Conservation (phyloP, 2,888 invertebrate species). For the Trilocha varians region DNA sequence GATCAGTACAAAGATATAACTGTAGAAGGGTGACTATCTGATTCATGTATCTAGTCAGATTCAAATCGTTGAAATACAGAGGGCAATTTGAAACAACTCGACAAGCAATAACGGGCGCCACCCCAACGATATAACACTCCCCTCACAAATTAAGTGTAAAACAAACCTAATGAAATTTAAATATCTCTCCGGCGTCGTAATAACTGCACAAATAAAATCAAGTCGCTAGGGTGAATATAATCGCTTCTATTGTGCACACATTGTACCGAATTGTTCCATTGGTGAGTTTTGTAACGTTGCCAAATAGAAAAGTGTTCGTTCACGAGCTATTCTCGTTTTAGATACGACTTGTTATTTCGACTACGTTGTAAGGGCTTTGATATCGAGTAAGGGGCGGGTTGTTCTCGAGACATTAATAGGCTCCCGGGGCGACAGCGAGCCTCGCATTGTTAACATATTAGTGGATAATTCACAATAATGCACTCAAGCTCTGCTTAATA, state of each 20-base stretch:
- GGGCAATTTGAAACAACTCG: conserved; percentile 54
- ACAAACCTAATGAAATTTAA: conserved; percentile 74
- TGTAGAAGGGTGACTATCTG: conserved; percentile 52
- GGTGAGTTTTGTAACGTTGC: conserved; percentile 44
- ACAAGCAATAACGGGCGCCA: conserved; percentile 52
- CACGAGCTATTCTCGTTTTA: conserved; percentile 16
- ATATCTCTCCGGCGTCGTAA: conserved; percentile 68
- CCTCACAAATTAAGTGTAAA: conserved; percentile 74
- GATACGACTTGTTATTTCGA: conserved; percentile 24
- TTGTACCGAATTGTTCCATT: conserved; percentile 45
- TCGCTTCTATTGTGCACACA: conserved; percentile 67
- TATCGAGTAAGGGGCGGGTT: conserved; percentile 55
- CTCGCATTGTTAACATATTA: conserved; percentile 70
- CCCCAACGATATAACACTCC: conserved; percentile 56
- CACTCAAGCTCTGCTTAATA: too few relatives aligned
- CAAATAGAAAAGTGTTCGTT: conserved; percentile 23
- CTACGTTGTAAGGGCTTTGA: conserved; percentile 43
- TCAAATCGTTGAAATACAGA: conserved; percentile 58
- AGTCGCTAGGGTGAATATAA: conserved; percentile 64
- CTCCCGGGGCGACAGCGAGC: conserved; percentile 63
- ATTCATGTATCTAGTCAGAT: conserved; percentile 58
- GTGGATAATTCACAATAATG: conserved; percentile 53
- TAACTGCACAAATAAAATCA: conserved; percentile 72
- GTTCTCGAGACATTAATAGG: conserved; percentile 61
- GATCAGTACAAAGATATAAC: conserved; percentile 40